Base-by-base conservation (phyloP, 2,888 invertebrate species). In the Gymnocheta viridis region DNA sequence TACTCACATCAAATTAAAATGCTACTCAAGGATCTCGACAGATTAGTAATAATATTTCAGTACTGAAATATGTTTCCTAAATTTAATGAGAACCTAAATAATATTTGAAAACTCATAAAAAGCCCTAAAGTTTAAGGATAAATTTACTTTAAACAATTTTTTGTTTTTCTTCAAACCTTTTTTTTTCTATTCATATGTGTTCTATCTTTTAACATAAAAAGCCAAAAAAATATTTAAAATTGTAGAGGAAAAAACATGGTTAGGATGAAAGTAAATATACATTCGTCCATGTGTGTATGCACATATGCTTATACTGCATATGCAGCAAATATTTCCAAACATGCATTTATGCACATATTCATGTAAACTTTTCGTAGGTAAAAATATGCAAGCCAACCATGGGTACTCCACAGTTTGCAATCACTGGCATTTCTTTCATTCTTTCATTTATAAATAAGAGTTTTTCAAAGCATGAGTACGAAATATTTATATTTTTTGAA, bases 301-400 rank as follows among this genome's bases (percentile, higher is more conserved):
- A 38, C n/a, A n/a, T n/a, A n/a, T n/a, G n/a, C n/a, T n/a, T n/a
- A n/a, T n/a, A 38, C 2, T 12, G 14, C 14, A 38, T 38, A 12
- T 14, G 38, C 12, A 38, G 12, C 38, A 38, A 2, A 12, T 12
- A 38, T 38, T 38, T 12, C 44, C 44, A 2, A 6, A 1, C 7
- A 7, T 17, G 7, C 44, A 17, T 17, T 6, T 19, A 7, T 49
- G 10, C 47, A 49, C 5, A 10, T 4, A 41, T 41, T 22, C 3
- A 0, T 10, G 10, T 22, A 49, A 19, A 49, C 10, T 47, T n/a
- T 51, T n/a, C 47, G 22, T 49, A 49, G 29, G 12, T 17, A 47
- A 29, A 44, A 62, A 62, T 41, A 22, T 41, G n/a, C 62, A 62
- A n/a, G 62, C 19, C 19, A 60, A 38, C 14, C 22, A 60, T 62